Evolutionary conservation across 2,888 invertebrate genomes (phyloP).

Genomic region (Acleris literana): DNA sequence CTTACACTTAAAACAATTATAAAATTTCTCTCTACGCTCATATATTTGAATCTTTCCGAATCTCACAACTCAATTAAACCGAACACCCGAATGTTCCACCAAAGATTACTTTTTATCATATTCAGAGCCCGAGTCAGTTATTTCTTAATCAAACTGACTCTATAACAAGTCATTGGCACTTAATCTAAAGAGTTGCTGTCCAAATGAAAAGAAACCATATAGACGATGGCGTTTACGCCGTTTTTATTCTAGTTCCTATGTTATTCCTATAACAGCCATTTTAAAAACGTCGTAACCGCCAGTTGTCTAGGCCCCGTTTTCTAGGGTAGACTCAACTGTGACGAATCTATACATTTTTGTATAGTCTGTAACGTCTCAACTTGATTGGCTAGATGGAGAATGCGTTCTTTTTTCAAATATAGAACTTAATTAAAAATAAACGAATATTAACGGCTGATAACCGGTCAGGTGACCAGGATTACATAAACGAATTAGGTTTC

Average conservation of each 20-base stretch:
- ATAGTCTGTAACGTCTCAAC: background rate
- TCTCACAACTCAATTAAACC: conserved; percentile 16
- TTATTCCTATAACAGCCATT: too few species aligned
- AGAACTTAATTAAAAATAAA: background rate
- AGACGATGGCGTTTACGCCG: too few species aligned
- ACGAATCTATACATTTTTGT: conserved; percentile 15
- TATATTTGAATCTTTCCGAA: conserved; percentile 1
- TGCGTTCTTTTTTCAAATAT: background rate
- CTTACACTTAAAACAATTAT: too few species aligned
- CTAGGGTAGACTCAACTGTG: background rate
- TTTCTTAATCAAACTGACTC: too few species aligned
- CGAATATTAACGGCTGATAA: background rate
- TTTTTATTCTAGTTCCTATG: too few species aligned
- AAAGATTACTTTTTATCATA: background rate
- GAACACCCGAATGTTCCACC: conserved; percentile 4
- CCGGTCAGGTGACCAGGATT: background rate
- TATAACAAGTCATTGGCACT: too few species aligned
- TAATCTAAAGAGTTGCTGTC: too few species aligned
- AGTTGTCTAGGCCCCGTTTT: too few species aligned
- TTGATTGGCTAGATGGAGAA: background rate
- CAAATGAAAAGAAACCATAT: too few species aligned
- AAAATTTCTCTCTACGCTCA: background rate
- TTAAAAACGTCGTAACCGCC: too few species aligned
- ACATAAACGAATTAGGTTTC: background rate
- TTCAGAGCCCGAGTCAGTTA: too few species aligned